phyloP scores from a whole-genome alignment of 2,797 vertebrate species.

The Chrosomus eos region DNA sequence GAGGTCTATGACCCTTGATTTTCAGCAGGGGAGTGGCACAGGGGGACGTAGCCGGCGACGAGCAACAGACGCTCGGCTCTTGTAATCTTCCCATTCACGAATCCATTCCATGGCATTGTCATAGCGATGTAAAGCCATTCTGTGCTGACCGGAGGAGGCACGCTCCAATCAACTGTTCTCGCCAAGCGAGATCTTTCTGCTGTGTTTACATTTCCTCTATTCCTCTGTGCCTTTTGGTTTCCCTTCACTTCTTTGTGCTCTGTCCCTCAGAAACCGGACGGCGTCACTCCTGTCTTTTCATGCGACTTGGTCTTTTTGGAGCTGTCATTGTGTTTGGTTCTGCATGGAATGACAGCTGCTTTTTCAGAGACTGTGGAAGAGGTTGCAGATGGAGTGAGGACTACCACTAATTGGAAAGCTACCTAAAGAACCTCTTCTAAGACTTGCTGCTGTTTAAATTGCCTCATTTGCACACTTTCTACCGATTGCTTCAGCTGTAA shows the following conservation, averaged over 20 bases:
- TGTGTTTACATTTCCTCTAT: slow-evolving; percentile 65
- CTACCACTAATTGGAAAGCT: slow-evolving; percentile 68
- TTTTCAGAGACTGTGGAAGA: slow-evolving; percentile 70
- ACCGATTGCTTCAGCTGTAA: slow-evolving; percentile 68
- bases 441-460: slow-evolving; percentile 50
- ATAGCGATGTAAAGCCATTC: slow-evolving; percentile 81
- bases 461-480: slow-evolving; percentile 50
- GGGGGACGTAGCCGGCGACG: slow-evolving; percentile 70
- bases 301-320: slow-evolving; percentile 77
- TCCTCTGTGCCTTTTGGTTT: slow-evolving; percentile 21
- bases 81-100: slow-evolving; percentile 82
- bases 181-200: slow-evolving; percentile 75
- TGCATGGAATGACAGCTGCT: slow-evolving; percentile 76
- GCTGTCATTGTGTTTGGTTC: slow-evolving; percentile 76
- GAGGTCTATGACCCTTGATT: slow-evolving; percentile 78
- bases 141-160: slow-evolving; percentile 76
- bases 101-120: slow-evolving; percentile 80
- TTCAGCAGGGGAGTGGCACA: slow-evolving; percentile 72
- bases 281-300: slow-evolving; percentile 64
- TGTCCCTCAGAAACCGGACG: slow-evolving; percentile 71
- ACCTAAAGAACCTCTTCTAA: slow-evolving; percentile 69
- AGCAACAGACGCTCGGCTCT: slow-evolving; percentile 74
- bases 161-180: slow-evolving; percentile 81
- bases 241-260: slow-evolving; percentile 58
- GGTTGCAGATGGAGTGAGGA: slow-evolving; percentile 65